phyloP scores from a whole-genome alignment of 2,797 vertebrate genomes.

The Cuniculus paca region DNA sequence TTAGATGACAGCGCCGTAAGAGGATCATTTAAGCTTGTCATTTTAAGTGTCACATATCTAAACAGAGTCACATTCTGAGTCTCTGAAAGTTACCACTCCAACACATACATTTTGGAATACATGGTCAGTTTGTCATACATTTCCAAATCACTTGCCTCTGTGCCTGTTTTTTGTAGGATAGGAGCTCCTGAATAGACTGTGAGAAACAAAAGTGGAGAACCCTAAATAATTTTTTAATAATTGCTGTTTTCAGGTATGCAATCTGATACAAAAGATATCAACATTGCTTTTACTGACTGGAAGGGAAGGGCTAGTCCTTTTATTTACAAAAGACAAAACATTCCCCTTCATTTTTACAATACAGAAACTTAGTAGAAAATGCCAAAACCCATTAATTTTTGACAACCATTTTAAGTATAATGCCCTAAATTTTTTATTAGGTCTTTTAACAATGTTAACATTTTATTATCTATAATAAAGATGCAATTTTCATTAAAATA shows the following conservation, averaged over 20 bases:
- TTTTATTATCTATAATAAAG: constrained; percentile 68
- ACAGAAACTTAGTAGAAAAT: constrained; percentile 70
- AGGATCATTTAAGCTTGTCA: neutral
- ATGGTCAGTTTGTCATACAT: neutral
- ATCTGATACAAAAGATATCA: neutral
- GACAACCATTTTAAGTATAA: constrained; percentile 58
- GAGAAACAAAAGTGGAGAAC: neutral
- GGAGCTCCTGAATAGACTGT: neutral
- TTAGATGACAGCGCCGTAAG: neutral
- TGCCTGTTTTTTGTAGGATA: neutral
- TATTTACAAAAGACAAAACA: neutral
- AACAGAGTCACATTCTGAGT: neutral
- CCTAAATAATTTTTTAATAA: neutral
- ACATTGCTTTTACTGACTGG: neutral
- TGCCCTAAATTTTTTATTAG: constrained; percentile 59
- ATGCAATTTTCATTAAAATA: constrained; percentile 70
- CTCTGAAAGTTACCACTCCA: neutral
- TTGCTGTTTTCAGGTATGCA: neutral
- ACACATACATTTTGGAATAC: neutral
- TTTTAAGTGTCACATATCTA: neutral
- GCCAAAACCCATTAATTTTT: constrained; percentile 66
- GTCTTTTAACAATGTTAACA: constrained; percentile 55
- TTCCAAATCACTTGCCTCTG: neutral
- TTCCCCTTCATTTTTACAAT: constrained; percentile 27
- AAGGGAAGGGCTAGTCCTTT: neutral